phyloP scores from a whole-genome alignment of 2,797 vertebrate genomes.

The Lutjanus argentimaculatus region DNA sequence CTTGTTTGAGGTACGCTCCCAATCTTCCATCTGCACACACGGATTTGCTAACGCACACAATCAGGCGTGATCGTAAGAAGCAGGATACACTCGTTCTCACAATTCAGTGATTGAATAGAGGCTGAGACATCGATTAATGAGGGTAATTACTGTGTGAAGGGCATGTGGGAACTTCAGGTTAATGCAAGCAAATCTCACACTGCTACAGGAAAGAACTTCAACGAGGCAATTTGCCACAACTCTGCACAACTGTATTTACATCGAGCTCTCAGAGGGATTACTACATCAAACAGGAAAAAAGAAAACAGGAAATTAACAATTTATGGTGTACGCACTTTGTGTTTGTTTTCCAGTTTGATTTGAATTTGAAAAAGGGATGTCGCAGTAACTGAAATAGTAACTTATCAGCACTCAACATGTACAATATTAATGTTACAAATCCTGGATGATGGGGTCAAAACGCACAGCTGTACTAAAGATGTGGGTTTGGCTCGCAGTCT shows the following conservation, averaged over 20 bases:
- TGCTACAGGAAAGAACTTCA: slow-evolving; percentile 50
- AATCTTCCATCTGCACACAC: background rate
- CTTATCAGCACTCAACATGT: background rate
- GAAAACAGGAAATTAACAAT: slow-evolving; percentile 17
- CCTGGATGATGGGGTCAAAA: background rate
- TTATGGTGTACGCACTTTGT: background rate
- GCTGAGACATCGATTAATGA: slow-evolving; percentile 78
- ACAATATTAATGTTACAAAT: background rate
- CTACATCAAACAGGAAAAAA: slow-evolving; percentile 27
- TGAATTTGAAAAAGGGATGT: background rate
- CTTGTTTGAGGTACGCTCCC: slow-evolving; percentile 93
- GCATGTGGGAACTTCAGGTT: slow-evolving; percentile 68
- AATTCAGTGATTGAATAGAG: slow-evolving; percentile 69
- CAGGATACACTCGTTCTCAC: slow-evolving; percentile 40
- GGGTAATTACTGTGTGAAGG: slow-evolving; percentile 81
- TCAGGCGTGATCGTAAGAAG: slow-evolving; percentile 28
- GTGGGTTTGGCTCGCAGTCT: background rate
- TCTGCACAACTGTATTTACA: slow-evolving; percentile 56
- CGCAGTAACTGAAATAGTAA: background rate
- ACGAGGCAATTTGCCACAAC: slow-evolving; percentile 38
- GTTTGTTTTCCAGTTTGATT: slow-evolving; percentile 6
- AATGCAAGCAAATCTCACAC: slow-evolving; percentile 58
- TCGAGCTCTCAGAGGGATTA: slow-evolving; percentile 43
- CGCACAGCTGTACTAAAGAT: background rate
- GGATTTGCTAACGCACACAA: slow-evolving; percentile 28